Base-by-base conservation (phyloP, 2,113 vertebrate species). In the Tauraco erythrolophus region DNA sequence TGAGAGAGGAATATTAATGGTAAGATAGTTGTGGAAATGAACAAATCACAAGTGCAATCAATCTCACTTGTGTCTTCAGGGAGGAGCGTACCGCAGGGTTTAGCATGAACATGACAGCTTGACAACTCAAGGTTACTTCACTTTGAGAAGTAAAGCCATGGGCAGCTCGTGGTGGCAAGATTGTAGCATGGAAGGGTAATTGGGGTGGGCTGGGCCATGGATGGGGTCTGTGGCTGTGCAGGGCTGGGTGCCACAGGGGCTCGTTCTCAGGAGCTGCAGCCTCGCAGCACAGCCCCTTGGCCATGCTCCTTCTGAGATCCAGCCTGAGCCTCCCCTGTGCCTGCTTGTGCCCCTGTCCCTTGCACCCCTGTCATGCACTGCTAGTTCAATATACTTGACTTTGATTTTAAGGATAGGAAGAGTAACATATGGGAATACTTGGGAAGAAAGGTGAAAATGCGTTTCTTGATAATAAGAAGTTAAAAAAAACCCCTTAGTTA, bases 21-120 rank as follows among this genome's bases (percentile, higher is more conserved):
- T 64, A 85, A 83, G 81, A 79, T 82, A 70, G 74, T 88, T 89
- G 74, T 91, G 77, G 83, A 94, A 96, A 94, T 94, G 85, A 94
- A 51, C 66, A 94, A 95, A 78, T 92, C 72, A 58, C 50, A 75
- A 91, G 66, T 92, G 82, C 46, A 95, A 84, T 97, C 92, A 93
- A 91, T 97, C 82, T 89, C 87, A 64, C 79, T 97, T 92, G 69
- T 90, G 37, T 77, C 69, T 82, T 94, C 31, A 37, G 81, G 58
- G 77, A 91, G 75, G 65, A 84, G 41, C 0, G 4, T 69, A 45
- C 53, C 0, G 0, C 75, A 65, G 45, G 27, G 43, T 61, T 93
- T 60, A 86, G 46, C 69, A 50, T 51, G 74, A 84, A 14, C 50
- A 8, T 7, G 60, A 65, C 46, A 80, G 22, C 80, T 69, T 89